These are phyloP conservation scores for Cataglyphis cursor DNA, from an alignment of 2,888 invertebrate species.

Conservation along the genomic window DNA sequence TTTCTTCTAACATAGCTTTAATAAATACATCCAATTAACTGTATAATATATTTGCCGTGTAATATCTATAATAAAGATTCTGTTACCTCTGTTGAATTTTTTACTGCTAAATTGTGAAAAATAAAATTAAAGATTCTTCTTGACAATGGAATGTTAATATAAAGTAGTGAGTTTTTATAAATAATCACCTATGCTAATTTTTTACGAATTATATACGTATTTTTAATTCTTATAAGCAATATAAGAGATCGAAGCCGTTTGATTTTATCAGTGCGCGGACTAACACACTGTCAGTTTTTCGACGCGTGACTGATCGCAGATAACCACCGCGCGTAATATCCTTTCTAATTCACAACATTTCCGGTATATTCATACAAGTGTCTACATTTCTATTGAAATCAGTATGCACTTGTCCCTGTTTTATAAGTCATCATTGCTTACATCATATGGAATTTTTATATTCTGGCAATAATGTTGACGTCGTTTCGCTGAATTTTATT, in stretches of 20 bases:
- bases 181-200: not conserved
- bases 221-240: not conserved
- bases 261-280: slow-evolving; percentile 20
- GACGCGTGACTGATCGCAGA: slow-evolving; percentile 51
- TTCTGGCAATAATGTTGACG: not conserved
- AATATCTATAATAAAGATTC: not conserved
- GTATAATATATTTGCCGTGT: not conserved
- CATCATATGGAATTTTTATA: not conserved
- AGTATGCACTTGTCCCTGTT: not conserved
- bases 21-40: not conserved
- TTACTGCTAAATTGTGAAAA: not conserved
- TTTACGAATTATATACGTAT: not conserved
- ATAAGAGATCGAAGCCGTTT: slow-evolving; percentile 26
- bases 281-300: slow-evolving; percentile 23
- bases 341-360: slow-evolving; percentile 44
- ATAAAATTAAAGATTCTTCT: not conserved
- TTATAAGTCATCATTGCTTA: not conserved
- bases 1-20: not conserved
- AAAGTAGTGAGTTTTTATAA: not conserved
- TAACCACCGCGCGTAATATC: slow-evolving; percentile 29
- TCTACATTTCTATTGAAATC: not conserved
- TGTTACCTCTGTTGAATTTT: not conserved
- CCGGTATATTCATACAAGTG: not conserved
- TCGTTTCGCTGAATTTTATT: not conserved
- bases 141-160: not conserved